Evolutionary conservation across 2,888 invertebrate species (phyloP), one percentile per base, ranked within the genome.

Genomic region (Uloborus plumipes): DNA sequence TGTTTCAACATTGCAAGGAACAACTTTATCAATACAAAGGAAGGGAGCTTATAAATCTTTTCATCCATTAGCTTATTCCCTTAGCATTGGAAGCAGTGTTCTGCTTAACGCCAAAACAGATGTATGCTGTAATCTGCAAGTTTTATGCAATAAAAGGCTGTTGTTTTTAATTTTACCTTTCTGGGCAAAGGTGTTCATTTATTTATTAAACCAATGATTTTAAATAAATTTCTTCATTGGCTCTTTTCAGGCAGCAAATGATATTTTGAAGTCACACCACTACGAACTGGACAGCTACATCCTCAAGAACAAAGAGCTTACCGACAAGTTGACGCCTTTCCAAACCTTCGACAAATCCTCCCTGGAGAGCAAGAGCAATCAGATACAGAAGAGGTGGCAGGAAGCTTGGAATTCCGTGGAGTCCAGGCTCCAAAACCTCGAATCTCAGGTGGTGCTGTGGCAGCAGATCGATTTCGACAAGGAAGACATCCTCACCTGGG

Each of bases 401-500:
- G 67, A 62, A 0, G 49, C 59, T 18, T 77, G 86, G 86, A 93
- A 94, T 84, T 92, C 92, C 66, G 91, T 94, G 4, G 91, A 93
- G 9, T 94, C 93, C 86, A 92, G 93, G 86, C 92, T 93, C 26
- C 95, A 95, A 88, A 93, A 93, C 73, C 92, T 94, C 69, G 97
- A 98, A 89, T 94, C 95, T 0, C 96, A 97, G 89, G 91, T 94
- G 0, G 93, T 95, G n/a, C 94, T 97, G 72, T 97, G 97, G 96
- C 94, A 95, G 87, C 96, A 97, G 88, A 94, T 98, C 51, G 94
- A 95, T 86, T 94, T 95, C 81, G 93, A 93, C 0, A 95, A 95
- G 88, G 93, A 94, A 85, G 95, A 95, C 88, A 90, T 97, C 3
- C 90, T 94, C 0, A 92, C 93, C 26, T 98, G 98, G 98, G 88